phyloP scores from a whole-genome alignment of 1,140 invertebrate genomes.

The Drosophila kurseongensis region DNA sequence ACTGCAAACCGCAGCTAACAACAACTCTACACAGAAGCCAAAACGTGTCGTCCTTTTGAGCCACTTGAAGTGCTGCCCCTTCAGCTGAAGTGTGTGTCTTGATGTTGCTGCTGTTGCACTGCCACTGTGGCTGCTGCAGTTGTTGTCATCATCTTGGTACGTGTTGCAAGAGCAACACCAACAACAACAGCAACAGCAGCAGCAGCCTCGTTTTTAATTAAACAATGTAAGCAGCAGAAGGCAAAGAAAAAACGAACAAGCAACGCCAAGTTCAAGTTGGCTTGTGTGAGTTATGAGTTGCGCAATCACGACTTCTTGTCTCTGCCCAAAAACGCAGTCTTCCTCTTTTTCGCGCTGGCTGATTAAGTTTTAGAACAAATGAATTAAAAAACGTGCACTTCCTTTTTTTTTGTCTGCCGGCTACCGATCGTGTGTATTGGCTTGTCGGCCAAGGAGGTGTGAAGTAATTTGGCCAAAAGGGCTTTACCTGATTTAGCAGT shows the following conservation, averaged over 20 bases:
- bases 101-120: slow-evolving; percentile 24
- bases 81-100: slow-evolving; percentile 45
- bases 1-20: slow-evolving; percentile 39
- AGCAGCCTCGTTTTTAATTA: slow-evolving; percentile 75
- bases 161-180: slow-evolving; percentile 56
- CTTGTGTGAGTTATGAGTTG: slow-evolving; percentile 78
- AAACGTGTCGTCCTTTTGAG: slow-evolving; percentile 83
- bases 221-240: slow-evolving; percentile 72
- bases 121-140: slow-evolving; percentile 27
- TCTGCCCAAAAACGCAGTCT: slow-evolving; percentile 37
- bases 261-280: slow-evolving; percentile 61
- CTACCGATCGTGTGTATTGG: slow-evolving; percentile 24
- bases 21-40: slow-evolving; percentile 69
- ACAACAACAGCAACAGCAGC: slow-evolving; percentile 4
- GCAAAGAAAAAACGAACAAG: slow-evolving; percentile 14
- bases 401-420: slow-evolving; percentile 10
- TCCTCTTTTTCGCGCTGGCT: slow-evolving; percentile 54
- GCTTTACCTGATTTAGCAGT: slow-evolving; percentile 50
- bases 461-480: slow-evolving; percentile 62
- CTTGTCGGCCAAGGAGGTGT: slow-evolving; percentile 43
- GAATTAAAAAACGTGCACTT: slow-evolving; percentile 78
- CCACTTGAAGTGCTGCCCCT: slow-evolving; percentile 61
- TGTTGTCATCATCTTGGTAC: slow-evolving; percentile 72
- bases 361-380: slow-evolving; percentile 83
- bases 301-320: slow-evolving; percentile 83